Evolutionary conservation across 2,113 vertebrate species (phyloP), one percentile per base, ranked within the genome.

Genomic region (Atractosteus spatula): DNA sequence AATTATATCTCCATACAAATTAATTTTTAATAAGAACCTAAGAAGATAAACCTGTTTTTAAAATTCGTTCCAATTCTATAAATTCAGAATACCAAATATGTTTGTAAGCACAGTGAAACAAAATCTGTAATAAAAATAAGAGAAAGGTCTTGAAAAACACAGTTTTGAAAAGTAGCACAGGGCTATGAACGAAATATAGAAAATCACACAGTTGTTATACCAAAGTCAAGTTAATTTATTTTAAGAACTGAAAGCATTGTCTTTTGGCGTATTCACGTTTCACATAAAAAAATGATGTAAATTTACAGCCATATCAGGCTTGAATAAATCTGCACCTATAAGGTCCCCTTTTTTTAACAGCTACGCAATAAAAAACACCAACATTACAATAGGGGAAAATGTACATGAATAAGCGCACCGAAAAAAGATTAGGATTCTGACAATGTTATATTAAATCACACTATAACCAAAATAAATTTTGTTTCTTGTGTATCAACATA

Each of bases 401-500:
- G 69, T 92, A 94, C 91, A 91, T 93, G 90, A 88, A 92, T 93
- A 92, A 92, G 92, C 93, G 94, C 94, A 97, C 89, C 86, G 88
- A 92, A 92, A 90, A 88, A 91, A 29, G 94, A 94, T 89, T 87
- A 81, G 92, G 89, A 91, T 86, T 84, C 84, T 89, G 90, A 94
- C 93, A 91, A 91, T 91, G 91, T 91, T 89, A 91, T 92, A 87
- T 89, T 91, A 88, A 92, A 89, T 91, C 93, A 95, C 94, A 91
- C 95, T 93, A 93, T 94, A 92, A 94, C 92, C 92, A 93, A 94
- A 97, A 96, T 95, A 95, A 95, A 94, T 89, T 93, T 91, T 94
- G 94, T 93, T 82, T 94, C 80, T 87, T 91, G 91, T 93, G 86
- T 96, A 97, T 96, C 90, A 94, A 96, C 95, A 96, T 96, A 96